Evolutionary conservation across 2,113 vertebrate species (phyloP), one percentile per base, ranked within the genome.

Genomic region (Merops nubicus): DNA sequence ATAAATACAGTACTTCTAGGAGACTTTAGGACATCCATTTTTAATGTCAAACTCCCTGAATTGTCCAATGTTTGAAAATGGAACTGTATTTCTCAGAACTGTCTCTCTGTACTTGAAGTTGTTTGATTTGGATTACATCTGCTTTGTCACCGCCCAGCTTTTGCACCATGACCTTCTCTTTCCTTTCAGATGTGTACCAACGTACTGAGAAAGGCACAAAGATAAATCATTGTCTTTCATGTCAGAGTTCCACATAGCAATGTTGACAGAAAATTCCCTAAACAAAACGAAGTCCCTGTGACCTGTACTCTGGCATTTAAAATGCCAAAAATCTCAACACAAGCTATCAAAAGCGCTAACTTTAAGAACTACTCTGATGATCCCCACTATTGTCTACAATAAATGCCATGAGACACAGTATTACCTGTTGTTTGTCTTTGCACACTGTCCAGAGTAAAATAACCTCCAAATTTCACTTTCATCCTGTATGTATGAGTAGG

Each of bases 401-500:
- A 19, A 85, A 85, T 26, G 6, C 4, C 5, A 20, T 14, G 15
- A 12, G 28, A 84, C 15, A 23, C 5, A 38, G 8, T 20, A 48
- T 57, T 69, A 68, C 13, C 2, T 45, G 5, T 43, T 80, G 16
- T 29, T 8, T 19, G 10, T 67, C 18, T 16, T 15, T 69, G 25
- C 15, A 57, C 5, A 6, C 23, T 51, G 5, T 75, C 72, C 40
- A 31, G 23, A 29, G 8, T 3, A 65, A 65, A 84, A 62, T 42
- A 76, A 10, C 4, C 17, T 67, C 12, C 16, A 67, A 18, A 50
- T 67, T 69, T 45, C 16, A 28, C 6, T 76, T 91, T 19, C 1
- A 3, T 38, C 12, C 26, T 63, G 2, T 38, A 43, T 0, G 1
- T 3, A 26, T 33, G 8, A 73, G n/a, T 8, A 47, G 4, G 12